Conservation (phyloP, 2,888 invertebrate genomes). For the Callimorpha dominula region DNA sequence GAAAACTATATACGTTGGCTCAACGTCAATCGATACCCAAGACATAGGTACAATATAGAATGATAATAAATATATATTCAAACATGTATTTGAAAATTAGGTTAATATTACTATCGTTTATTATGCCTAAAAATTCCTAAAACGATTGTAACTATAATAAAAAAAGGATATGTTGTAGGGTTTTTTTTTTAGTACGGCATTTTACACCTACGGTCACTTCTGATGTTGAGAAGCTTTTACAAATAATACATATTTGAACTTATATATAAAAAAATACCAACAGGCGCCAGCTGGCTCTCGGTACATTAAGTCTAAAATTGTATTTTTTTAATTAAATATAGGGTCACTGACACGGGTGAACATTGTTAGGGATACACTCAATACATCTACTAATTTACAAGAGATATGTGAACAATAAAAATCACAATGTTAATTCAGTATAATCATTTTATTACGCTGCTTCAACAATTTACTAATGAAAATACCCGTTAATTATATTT, state of each 20-base stretch:
- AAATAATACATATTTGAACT: background rate
- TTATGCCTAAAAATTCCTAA: background rate
- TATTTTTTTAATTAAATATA: conserved; percentile 3
- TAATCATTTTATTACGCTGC: conserved; percentile 17
- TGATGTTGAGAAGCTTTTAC: background rate
- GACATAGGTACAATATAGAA: background rate
- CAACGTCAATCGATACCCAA: background rate
- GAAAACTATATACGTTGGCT: too few species aligned
- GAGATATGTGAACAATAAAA: conserved; percentile 14
- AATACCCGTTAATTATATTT: conserved; percentile 14
- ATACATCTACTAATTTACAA: conserved; percentile 8
- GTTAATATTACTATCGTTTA: too few species aligned
- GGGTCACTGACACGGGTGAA: conserved; percentile 7
- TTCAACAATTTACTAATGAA: conserved; percentile 14
- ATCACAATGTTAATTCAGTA: conserved; percentile 4
- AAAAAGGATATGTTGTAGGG: background rate
- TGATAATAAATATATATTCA: background rate
- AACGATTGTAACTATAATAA: background rate
- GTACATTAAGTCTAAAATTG: background rate
- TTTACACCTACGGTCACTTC: background rate
- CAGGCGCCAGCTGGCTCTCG: background rate
- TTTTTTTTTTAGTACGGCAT: background rate
- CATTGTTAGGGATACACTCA: background rate
- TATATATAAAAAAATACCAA: background rate
- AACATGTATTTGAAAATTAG: background rate